Evolutionary conservation across 2,888 invertebrate genomes (phyloP).

Genomic region (Nomada fucata): DNA sequence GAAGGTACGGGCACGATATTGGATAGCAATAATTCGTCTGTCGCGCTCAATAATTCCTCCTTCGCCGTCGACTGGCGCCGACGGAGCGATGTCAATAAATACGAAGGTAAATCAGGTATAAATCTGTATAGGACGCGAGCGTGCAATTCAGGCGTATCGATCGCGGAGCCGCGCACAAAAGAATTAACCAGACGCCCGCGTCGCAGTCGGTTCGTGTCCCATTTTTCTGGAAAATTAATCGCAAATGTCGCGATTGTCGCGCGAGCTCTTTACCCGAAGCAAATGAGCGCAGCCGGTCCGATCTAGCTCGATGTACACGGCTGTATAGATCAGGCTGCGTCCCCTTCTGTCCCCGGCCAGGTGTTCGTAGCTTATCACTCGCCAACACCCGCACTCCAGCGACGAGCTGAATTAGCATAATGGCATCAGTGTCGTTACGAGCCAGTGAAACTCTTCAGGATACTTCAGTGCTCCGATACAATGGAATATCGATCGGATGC

Average conservation of each 20-base stretch:
- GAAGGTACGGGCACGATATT: constrained; percentile 8
- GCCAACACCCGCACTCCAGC: constrained; percentile 55
- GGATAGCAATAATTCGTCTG: constrained; percentile 38
- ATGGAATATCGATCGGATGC: constrained; percentile 75
- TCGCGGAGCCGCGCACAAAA: constrained; percentile 34
- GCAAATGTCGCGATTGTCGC: constrained; percentile 46
- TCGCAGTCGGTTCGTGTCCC: constrained; percentile 29
- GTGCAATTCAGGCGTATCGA: constrained; percentile 40
- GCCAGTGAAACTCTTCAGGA: constrained; percentile 64
- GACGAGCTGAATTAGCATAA: constrained; percentile 77
- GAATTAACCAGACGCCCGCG: constrained; percentile 57
- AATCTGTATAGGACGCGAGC: constrained; percentile 24
- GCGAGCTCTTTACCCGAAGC: constrained; percentile 6
- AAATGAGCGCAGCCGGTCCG: constrained; percentile 6
- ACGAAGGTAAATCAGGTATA: constrained; percentile 43
- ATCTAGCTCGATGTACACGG: background rate
- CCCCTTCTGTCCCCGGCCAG: constrained; percentile 6
- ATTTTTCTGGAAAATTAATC: constrained; percentile 58
- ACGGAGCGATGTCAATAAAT: constrained; percentile 44
- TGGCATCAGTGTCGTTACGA: constrained; percentile 63
- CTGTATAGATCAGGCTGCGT: background rate
- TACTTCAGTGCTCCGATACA: constrained; percentile 71
- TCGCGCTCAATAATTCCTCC: constrained; percentile 43
- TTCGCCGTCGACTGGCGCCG: constrained; percentile 10
- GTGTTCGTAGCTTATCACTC: constrained; percentile 63